Evolutionary conservation across 2,888 invertebrate species (phyloP).

Genomic region (Drosophila ustulata): DNA sequence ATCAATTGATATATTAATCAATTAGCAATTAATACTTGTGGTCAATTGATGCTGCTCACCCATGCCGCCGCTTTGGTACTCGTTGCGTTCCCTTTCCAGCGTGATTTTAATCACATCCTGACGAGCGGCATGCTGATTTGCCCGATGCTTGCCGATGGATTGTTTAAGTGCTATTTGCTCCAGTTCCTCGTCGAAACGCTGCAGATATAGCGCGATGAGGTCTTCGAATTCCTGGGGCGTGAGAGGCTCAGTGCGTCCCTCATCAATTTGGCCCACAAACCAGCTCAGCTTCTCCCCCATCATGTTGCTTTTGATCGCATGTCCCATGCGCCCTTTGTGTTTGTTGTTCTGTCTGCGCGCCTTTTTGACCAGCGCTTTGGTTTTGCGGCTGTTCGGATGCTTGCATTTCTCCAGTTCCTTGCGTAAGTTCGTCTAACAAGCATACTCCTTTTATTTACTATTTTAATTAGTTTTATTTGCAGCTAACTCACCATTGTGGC

Average conservation of each 20-base stretch:
- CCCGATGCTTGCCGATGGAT: conserved; percentile 88
- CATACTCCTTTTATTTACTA: no score
- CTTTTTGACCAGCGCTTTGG: conserved; percentile 90
- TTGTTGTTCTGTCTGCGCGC: conserved; percentile 86
- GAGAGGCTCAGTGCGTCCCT: conserved; percentile 85
- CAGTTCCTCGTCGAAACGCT: conserved; percentile 91
- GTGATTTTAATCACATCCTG: conserved; percentile 92
- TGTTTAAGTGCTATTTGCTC: conserved; percentile 92
- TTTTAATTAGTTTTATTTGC: no score
- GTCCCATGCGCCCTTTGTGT: conserved; percentile 85
- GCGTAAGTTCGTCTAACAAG: conserved; percentile 84
- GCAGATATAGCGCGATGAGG: conserved; percentile 86
- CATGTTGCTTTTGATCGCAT: conserved; percentile 90
- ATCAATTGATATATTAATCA: background rate
- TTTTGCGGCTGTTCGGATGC: conserved; percentile 95
- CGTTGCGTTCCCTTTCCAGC: conserved; percentile 89
- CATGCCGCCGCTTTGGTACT: conserved; percentile 91
- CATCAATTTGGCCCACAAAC: conserved; percentile 89
- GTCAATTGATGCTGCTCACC: conserved; percentile 85
- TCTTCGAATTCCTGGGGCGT: conserved; percentile 87
- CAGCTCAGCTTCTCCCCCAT: conserved; percentile 91
- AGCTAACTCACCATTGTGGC: conserved; percentile 41
- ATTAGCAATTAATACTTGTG: background rate
- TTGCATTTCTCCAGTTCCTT: conserved; percentile 87
- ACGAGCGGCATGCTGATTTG: conserved; percentile 92